These are phyloP conservation scores for Aphaenogaster ashmeadi DNA, from an alignment of 1,140 invertebrate genomes.

Conservation along the genomic window DNA sequence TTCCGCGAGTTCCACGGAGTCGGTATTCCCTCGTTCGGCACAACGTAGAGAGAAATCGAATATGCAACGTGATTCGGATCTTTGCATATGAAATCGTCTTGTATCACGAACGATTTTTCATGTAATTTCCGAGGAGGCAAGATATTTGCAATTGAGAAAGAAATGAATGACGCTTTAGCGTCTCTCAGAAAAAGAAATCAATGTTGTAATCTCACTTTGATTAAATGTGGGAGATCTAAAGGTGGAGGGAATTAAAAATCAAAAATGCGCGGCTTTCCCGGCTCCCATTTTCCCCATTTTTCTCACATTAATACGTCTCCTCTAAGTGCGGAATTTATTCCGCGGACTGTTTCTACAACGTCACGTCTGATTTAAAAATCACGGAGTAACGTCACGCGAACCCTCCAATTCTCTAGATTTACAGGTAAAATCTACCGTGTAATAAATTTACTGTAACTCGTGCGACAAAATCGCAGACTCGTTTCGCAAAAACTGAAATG, in stretches of 20 bases:
- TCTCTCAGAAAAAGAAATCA: not conserved
- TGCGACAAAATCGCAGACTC: not conserved
- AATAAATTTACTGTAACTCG: slow-evolving; percentile 19
- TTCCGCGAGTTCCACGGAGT: not conserved
- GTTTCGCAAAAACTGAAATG: not conserved
- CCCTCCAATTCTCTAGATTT: not conserved
- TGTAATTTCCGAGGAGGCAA: slow-evolving; percentile 2
- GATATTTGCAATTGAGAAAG: not conserved
- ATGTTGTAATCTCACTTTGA: not conserved
- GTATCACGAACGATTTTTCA: not conserved
- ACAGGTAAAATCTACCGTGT: not conserved
- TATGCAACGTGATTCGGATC: not conserved
- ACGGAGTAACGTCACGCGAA: not conserved
- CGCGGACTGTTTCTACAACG: not conserved
- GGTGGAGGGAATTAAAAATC: not conserved
- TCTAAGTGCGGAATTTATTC: not conserved
- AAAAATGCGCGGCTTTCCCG: not conserved
- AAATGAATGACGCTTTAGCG: not conserved
- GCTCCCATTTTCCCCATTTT: not conserved
- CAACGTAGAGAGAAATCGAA: not conserved
- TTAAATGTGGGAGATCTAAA: not conserved
- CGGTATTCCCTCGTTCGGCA: not conserved
- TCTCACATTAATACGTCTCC: not conserved
- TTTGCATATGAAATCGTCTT: not conserved
- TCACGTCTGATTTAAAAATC: not conserved